Evolutionary conservation across 2,888 invertebrate genomes (phyloP), one percentile per base, ranked within the genome.

Genomic region (Acanthopleura granulata): DNA sequence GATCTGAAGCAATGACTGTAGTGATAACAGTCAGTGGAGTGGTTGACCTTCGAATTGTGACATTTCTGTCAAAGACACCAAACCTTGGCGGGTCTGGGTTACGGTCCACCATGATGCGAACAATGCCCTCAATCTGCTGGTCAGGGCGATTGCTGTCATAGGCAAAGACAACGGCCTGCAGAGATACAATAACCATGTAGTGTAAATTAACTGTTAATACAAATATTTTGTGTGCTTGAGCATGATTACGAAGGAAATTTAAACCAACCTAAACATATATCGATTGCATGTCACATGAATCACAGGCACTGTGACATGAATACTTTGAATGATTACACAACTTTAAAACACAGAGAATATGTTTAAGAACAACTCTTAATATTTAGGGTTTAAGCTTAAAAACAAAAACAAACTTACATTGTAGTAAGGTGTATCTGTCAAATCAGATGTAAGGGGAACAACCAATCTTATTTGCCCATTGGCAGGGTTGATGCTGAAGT

Each of bases 401-500:
- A n/a, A n/a, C n/a, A n/a, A 57, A 22, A 1, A 57, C 12, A n/a
- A 9, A 57, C 66, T 66, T 27, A 66, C 66, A 66, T 66, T 66
- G 14, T 66, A 66, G 66, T 27, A 66, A 22, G 66, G 22, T 27
- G 66, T 66, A 27, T 66, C 29, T 16, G 66, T 27, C 1, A 6
- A 15, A 66, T 66, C 66, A 22, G 25, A 27, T 3, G 66, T 66
- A 27, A 66, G 66, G 16, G 66, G 66, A 27, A 66, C 66, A 66
- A 27, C 29, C 66, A 66, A 66, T 22, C 49, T 57, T n/a, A 84
- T 79, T 29, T 78, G 70, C 16, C 82, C 82, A 76, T 25, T 72
- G 16, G 62, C 62, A 25, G 76, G 57, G 73, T 81, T 76, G 69
- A 82, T 78, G 27, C 30, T 62, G 74, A 83, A 83, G 72, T 77